Evolutionary conservation across 1,140 invertebrate species (phyloP), one percentile per base, ranked within the genome.

Genomic region (Grapholita molesta): DNA sequence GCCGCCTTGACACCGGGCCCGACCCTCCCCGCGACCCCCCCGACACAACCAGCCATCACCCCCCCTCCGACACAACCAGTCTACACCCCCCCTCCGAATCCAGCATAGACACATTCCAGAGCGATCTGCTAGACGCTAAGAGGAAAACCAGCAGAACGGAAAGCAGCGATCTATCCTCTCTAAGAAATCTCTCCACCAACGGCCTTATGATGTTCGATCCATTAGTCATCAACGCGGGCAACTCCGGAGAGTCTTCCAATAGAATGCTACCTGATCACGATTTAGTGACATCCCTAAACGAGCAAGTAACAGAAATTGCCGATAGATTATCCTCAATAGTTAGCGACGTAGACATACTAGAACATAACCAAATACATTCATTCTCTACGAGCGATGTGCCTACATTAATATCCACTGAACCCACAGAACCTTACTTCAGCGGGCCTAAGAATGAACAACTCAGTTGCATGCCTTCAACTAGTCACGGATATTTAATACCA

Each of bases 401-500:
- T 0, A 85, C 85, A 1, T 61, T 92, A 9, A 81, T 88, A 71
- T 74, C 85, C 6, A 84, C 69, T 1, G 84, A 86, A 3, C 79
- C 79, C 25, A 73, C 82, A 0, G 84, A 89, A 69, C 71, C 77
- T 2, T 90, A 73, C 53, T 87, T 82, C 64, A 69, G 71, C 0
- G 86, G 83, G n/a, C 83, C 87, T 0, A 88, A 83, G 30, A 89
- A 86, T 21, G 88, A 91, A 61, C 85, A 89, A 21, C 52, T 88
- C 5, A 88, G 80, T 33, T 85, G 87, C 69, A 83, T 93, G 78
- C 90, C 92, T 3, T 93, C 92, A 0, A 93, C 92, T 5, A 93
- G 92, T 72, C 93, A 93, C 61, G 93, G 93, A 18, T 93, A 93
- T 81, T 80, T 94, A 23, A 93, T 94, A 79, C 88, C 93, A 12